Percentiles rank a stretch among this genome's conserved stretches.
These are phyloP conservation scores for Drosophila atripex DNA, from an alignment of 2,888 invertebrate species.

Conservation along the genomic window DNA sequence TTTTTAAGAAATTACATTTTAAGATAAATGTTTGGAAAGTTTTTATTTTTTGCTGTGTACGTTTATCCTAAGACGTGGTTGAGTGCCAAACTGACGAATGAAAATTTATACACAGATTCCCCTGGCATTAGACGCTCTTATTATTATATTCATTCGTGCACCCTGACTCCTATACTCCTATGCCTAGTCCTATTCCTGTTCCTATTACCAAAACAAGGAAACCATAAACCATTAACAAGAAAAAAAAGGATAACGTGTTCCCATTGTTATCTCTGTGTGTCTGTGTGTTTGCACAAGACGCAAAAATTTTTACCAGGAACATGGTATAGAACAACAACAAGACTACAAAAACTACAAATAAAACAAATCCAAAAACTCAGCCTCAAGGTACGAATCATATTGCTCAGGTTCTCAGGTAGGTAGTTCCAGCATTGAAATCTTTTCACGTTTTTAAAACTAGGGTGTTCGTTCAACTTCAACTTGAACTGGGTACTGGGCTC, in stretches of 20 bases:
- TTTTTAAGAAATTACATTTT: too few relatives aligned
- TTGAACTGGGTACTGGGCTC: conserved; percentile 4
- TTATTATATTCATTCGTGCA: conserved; percentile 59
- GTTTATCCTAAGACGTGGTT: conserved; percentile 36
- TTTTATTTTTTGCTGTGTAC: conserved; percentile 12
- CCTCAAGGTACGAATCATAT: conserved; percentile 43
- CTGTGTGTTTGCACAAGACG: conserved; percentile 68
- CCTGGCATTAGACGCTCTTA: conserved; percentile 62
- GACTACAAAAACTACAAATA: conserved; percentile 21
- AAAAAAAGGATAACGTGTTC: conserved; percentile 73
- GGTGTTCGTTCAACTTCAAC: conserved; percentile 31
- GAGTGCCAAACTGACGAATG: conserved; percentile 20
- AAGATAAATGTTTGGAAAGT: too few relatives aligned
- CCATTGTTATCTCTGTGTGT: conserved; percentile 47
- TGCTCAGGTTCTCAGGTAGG: conserved; percentile 43
- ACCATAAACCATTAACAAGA: conserved; percentile 67
- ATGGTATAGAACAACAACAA: conserved; percentile 44
- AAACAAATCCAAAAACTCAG: conserved; percentile 34
- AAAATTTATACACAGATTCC: conserved; percentile 2
- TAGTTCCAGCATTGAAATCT: conserved; percentile 21
- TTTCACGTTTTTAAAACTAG: conserved; percentile 25
- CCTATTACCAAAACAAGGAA: conserved; percentile 36
- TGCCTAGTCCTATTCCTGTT: conserved; percentile 34
- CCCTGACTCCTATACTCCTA: conserved; percentile 7
- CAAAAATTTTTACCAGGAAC: conserved; percentile 64